phyloP scores from a whole-genome alignment of 2,888 invertebrate genomes.

The Drosophila lutescens region DNA sequence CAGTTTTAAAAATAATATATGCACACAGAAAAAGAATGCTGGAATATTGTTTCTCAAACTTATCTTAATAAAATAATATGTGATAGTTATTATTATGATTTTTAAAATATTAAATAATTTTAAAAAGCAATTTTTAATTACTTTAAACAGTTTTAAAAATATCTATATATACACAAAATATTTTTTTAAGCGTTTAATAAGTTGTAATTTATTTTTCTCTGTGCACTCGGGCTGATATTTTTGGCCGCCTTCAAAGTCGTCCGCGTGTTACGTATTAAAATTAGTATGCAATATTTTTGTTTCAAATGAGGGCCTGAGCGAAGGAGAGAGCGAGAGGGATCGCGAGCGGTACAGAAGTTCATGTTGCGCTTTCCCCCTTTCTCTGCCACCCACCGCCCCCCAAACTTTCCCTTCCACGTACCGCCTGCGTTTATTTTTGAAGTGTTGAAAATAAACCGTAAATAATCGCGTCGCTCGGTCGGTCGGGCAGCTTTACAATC shows the following conservation, averaged over 20 bases:
- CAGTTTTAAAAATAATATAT: too few relatives aligned
- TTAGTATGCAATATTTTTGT: slow-evolving; percentile 80
- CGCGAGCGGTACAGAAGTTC: slow-evolving; percentile 42
- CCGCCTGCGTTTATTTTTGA: slow-evolving; percentile 69
- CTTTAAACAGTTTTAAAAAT: too few relatives aligned
- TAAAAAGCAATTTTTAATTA: too few relatives aligned
- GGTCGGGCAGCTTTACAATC: slow-evolving; percentile 73
- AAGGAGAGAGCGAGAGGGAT: slow-evolving; percentile 1
- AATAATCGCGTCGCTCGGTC: slow-evolving; percentile 69
- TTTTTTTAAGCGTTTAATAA: too few relatives aligned
- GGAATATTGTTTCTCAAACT: too few relatives aligned
- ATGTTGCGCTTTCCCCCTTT: slow-evolving; percentile 55
- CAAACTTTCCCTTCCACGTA: slow-evolving; percentile 14
- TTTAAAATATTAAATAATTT: too few relatives aligned
- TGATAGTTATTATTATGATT: too few relatives aligned
- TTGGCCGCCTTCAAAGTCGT: slow-evolving; percentile 70
- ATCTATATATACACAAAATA: too few relatives aligned
- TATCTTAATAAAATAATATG: too few relatives aligned
- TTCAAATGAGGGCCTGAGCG: slow-evolving; percentile 42
- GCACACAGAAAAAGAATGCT: too few relatives aligned
- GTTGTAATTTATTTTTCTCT: neutral
- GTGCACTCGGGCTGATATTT: slow-evolving; percentile 53
- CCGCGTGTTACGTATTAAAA: slow-evolving; percentile 79
- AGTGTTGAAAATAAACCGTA: slow-evolving; percentile 80
- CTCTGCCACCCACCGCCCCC: neutral